Evolutionary conservation across 2,797 vertebrate species (phyloP).

Genomic region (Falco novaeseelandiae): DNA sequence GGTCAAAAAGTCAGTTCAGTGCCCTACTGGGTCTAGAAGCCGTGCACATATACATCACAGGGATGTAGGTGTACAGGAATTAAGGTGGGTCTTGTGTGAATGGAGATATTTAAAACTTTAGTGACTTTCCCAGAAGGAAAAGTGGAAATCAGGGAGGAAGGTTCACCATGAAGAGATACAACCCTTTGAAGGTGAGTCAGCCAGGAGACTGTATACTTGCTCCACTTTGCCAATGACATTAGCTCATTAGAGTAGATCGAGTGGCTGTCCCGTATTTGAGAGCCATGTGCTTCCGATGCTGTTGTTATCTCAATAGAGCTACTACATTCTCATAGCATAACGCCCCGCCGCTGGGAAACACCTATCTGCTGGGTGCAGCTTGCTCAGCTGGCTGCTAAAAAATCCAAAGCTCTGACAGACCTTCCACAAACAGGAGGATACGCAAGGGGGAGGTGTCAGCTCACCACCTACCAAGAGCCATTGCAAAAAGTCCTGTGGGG

Average conservation of each 20-base stretch:
- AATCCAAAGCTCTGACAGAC: neutral
- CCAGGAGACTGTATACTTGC: neutral
- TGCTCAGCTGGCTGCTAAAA: neutral
- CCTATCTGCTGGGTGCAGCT: neutral
- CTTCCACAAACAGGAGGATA: neutral
- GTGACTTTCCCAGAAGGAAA: neutral
- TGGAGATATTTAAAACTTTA: neutral
- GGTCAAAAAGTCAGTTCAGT: neutral
- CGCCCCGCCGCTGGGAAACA: neutral
- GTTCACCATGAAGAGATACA: neutral
- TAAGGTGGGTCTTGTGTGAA: neutral
- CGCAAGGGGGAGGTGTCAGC: neutral
- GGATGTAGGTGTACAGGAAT: neutral
- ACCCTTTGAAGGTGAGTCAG: neutral
- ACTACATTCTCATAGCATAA: slow-evolving; percentile 4
- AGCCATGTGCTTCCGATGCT: slow-evolving; percentile 12
- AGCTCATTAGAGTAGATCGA: neutral
- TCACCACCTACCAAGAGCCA: neutral
- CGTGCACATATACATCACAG: accelerated
- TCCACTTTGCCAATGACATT: neutral
- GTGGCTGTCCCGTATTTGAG: slow-evolving; percentile 53
- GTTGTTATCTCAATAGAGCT: slow-evolving; percentile 30
- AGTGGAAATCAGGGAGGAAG: neutral
- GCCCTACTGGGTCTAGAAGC: neutral
- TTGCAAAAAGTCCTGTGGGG: neutral